These are phyloP conservation scores for Oncorhynchus kisutch DNA, from an alignment of 2,113 vertebrate genomes.

Conservation along the genomic window DNA sequence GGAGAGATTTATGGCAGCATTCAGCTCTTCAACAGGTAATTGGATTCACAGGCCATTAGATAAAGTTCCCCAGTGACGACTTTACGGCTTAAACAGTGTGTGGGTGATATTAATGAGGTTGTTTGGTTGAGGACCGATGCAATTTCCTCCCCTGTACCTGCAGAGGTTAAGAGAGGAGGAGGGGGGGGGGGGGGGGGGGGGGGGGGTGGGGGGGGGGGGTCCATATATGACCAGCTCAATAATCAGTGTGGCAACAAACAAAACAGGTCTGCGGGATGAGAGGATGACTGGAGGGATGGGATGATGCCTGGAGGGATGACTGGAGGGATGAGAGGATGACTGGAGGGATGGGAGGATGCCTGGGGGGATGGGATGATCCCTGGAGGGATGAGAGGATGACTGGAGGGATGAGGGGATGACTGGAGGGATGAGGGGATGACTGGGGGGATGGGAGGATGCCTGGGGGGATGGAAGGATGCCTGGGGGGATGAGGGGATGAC, in stretches of 20 bases:
- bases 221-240: no score
- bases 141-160: conserved; percentile 13
- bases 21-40: conserved; percentile 59
- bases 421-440: conserved; percentile 25
- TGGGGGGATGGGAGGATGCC: not conserved
- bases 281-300: not conserved
- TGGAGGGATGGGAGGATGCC: conserved; percentile 17
- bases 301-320: conserved; percentile 9
- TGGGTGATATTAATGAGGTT: conserved; percentile 20
- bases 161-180: not conserved
- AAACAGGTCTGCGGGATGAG: no score
- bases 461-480: conserved; percentile 10
- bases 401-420: conserved; percentile 2
- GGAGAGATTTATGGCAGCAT: conserved; percentile 68
- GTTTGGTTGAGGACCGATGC: conserved; percentile 10
- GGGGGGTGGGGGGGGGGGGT: conserved; percentile 32
- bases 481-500: no score
- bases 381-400: not conserved
- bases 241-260: no score
- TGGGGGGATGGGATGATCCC: no score
- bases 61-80: conserved; percentile 68
- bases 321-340: not conserved
- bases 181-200: conserved; percentile 41
- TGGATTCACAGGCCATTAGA: conserved; percentile 59
- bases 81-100: conserved; percentile 55